Conservation (phyloP, 2,113 vertebrate species). For the Pelobates fuscus region DNA sequence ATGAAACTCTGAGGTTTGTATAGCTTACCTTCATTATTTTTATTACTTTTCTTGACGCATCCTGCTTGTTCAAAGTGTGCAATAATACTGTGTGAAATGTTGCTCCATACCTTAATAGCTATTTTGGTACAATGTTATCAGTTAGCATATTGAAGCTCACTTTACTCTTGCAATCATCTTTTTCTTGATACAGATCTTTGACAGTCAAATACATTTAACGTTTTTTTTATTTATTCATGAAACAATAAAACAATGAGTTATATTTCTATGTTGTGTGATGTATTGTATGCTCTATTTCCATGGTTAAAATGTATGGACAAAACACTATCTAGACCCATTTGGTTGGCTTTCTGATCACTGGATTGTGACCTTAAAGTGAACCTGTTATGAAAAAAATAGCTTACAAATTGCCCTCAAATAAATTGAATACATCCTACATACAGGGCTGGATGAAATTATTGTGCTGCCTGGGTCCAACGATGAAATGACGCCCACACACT, state of each 20-base stretch:
- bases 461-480: no score
- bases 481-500: no score
- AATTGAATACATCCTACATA: no score
- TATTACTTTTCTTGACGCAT: slow-evolving; percentile 3
- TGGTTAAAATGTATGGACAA: not conserved
- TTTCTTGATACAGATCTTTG: not conserved
- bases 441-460: no score
- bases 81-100: slow-evolving; percentile 30
- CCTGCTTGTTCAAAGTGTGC: slow-evolving; percentile 14
- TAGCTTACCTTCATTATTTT: slow-evolving; percentile 30
- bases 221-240: not conserved
- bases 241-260: no score
- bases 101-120: slow-evolving; percentile 21
- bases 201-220: not conserved
- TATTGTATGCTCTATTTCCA: not conserved
- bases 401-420: no score
- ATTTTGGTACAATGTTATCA: slow-evolving; percentile 12
- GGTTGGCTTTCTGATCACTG: no score
- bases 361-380: no score
- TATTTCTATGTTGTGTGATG: not conserved
- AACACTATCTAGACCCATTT: no score
- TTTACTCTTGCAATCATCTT: slow-evolving; percentile 16
- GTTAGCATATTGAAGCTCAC: slow-evolving; percentile 12
- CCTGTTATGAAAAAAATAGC: no score
- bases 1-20: not conserved